A percentile compares a stretch with the other conserved stretches of the same genome.
phyloP scores from a whole-genome alignment of 2,113 vertebrate species.

The Osmerus eperlanus region DNA sequence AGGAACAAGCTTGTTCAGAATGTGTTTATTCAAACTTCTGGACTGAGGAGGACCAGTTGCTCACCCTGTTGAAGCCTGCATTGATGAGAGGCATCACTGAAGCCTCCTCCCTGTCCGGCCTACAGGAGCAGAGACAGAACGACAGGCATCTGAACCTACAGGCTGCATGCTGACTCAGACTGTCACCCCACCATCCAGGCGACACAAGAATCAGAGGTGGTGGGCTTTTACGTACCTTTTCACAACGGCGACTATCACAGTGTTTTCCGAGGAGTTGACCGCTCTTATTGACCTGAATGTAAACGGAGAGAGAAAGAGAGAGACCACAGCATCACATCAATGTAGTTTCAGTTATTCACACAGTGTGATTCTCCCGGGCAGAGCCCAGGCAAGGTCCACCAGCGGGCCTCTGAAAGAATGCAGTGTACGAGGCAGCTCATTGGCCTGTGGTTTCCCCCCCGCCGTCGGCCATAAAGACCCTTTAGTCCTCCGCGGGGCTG shows the following conservation, averaged over 20 bases:
- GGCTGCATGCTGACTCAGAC: neutral
- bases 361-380: constrained; percentile 58
- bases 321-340: constrained; percentile 62
- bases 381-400: neutral
- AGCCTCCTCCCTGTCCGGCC: constrained; percentile 89
- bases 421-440: constrained; percentile 69
- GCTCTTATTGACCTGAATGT: constrained; percentile 88
- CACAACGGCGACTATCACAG: constrained; percentile 92
- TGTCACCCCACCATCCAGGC: neutral
- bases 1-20: neutral
- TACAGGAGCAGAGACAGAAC: constrained; percentile 62
- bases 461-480: constrained; percentile 68
- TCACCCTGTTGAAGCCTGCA: constrained; percentile 95
- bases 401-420: constrained; percentile 67
- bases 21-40: neutral
- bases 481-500: constrained; percentile 62
- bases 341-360: constrained; percentile 62
- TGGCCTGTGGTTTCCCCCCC: constrained; percentile 63
- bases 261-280: constrained; percentile 87
- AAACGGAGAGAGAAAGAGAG: constrained; percentile 62
- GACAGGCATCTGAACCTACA: constrained; percentile 12
- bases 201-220: neutral
- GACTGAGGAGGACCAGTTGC: constrained; percentile 28
- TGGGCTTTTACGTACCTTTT: constrained; percentile 76
- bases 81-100: constrained; percentile 90